phyloP scores from a whole-genome alignment of 1,140 invertebrate species.

The Zaprionus vittiger region DNA sequence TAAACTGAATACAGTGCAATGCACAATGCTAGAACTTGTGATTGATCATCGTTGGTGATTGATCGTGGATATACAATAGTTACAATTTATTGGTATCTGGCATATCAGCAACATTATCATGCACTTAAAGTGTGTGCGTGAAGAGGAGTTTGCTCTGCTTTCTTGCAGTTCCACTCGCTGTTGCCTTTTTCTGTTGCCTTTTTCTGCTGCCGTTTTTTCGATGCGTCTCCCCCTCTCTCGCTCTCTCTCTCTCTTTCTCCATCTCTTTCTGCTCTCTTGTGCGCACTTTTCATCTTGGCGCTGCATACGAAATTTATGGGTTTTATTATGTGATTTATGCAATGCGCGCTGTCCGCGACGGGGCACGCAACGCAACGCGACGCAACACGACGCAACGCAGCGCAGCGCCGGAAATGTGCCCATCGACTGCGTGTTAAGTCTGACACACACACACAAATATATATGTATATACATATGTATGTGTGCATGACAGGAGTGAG shows the following conservation, averaged over 20 bases:
- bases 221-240: not conserved
- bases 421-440: slow-evolving; percentile 80
- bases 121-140: slow-evolving; percentile 11
- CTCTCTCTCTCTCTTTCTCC: slow-evolving; percentile 16
- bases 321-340: slow-evolving; percentile 82
- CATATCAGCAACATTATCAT: slow-evolving; percentile 21
- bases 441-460: slow-evolving; percentile 43
- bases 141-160: not conserved
- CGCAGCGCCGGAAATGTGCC: slow-evolving; percentile 76
- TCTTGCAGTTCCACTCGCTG: slow-evolving; percentile 2
- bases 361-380: slow-evolving; percentile 51
- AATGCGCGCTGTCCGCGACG: slow-evolving; percentile 55
- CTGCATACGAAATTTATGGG: slow-evolving; percentile 79
- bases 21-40: not conserved
- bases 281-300: slow-evolving; percentile 59
- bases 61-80: not conserved
- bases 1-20: too few species aligned
- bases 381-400: slow-evolving; percentile 23
- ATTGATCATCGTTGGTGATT: not conserved
- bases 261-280: not conserved
- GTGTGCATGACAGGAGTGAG: not conserved
- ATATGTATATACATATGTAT: slow-evolving; percentile 22
- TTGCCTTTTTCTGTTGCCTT: slow-evolving; percentile 6
- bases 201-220: slow-evolving; percentile 4
- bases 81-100: slow-evolving; percentile 1